phyloP scores from a whole-genome alignment of 92 coral and sea anemone genomes.

The Isaurus tuberculatus region DNA sequence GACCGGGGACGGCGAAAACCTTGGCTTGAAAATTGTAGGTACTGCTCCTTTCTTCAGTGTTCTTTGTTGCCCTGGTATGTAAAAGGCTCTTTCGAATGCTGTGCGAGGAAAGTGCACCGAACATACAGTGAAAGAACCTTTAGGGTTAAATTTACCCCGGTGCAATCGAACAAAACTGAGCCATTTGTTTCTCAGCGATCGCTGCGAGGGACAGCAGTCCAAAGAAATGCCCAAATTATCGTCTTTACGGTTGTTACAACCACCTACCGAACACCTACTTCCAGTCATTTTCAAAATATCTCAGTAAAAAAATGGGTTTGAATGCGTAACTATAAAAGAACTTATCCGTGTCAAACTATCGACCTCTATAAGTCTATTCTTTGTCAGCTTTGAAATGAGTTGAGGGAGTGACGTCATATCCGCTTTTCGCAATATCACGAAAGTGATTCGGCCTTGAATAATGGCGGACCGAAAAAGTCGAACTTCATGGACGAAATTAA shows the following conservation, averaged over 20 bases:
- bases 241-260: conserved; percentile 11
- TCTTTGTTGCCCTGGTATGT: conserved; percentile 17
- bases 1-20: conserved; percentile 4
- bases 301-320: conserved; percentile 7
- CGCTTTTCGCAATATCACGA: conserved; percentile 4
- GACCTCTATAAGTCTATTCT: conserved; percentile 10
- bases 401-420: conserved; percentile 39
- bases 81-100: conserved; percentile 13
- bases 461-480: conserved; percentile 27
- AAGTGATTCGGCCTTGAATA: conserved; percentile 10
- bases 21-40: conserved; percentile 12
- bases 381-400: conserved; percentile 15
- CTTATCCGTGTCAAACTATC: not conserved
- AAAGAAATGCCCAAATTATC: conserved; percentile 6
- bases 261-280: conserved; percentile 4
- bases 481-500: not conserved
- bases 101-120: conserved; percentile 9
- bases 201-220: conserved; percentile 4
- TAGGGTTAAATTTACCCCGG: conserved; percentile 7
- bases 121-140: conserved; percentile 24
- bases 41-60: conserved; percentile 13
- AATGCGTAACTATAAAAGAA: conserved; percentile 9
- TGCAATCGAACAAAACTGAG: conserved; percentile 11
- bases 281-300: not conserved
- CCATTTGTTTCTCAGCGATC: conserved; percentile 7